Conservation (phyloP, 2,797 vertebrate species). For the Rhabdomys pumilio region DNA sequence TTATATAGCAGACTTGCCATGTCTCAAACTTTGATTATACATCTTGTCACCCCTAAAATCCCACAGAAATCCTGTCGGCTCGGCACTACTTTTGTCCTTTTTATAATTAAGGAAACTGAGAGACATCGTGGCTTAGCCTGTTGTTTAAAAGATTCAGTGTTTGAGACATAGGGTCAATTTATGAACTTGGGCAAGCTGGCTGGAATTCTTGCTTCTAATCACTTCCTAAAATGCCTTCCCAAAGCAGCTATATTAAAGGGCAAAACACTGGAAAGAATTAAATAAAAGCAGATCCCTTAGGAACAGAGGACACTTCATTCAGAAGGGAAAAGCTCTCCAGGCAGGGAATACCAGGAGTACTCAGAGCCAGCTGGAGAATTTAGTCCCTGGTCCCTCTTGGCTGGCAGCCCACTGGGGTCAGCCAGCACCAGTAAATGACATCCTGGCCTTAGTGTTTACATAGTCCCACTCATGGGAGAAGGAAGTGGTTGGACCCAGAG, state of each 20-base stretch:
- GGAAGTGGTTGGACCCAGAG: not conserved
- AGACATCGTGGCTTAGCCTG: not conserved
- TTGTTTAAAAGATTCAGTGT: not conserved
- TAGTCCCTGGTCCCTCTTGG: not conserved
- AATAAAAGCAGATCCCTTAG: not conserved
- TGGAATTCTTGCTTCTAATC: not conserved
- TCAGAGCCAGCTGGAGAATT: not conserved
- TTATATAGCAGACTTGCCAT: not conserved
- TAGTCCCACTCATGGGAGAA: not conserved
- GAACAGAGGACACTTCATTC: not conserved
- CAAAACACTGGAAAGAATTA: not conserved
- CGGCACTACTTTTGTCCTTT: not conserved
- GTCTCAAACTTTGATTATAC: accelerated
- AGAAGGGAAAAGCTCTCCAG: not conserved
- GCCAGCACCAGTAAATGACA: not conserved
- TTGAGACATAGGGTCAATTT: not conserved
- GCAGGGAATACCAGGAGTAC: not conserved
- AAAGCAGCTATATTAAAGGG: not conserved
- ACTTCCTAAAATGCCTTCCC: not conserved
- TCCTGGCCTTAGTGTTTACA: not conserved
- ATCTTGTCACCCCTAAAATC: not conserved
- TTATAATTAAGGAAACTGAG: not conserved
- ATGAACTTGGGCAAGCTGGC: not conserved
- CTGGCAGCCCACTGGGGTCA: not conserved
- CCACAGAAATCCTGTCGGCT: accelerated